Conservation (phyloP, 1,140 invertebrate species). For the Drosophila mayri region DNA sequence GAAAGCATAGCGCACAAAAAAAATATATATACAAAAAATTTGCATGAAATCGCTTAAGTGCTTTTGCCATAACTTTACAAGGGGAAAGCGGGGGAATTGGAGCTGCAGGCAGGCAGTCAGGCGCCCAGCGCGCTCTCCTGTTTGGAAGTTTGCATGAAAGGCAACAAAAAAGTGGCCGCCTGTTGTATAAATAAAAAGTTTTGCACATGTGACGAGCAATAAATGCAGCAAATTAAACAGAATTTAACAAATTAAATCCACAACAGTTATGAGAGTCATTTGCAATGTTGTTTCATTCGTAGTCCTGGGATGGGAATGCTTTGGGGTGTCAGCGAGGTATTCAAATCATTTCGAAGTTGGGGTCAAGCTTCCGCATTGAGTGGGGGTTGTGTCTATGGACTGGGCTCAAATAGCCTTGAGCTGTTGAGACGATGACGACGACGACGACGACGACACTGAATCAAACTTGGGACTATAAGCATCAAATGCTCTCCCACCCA, state of each 20-base stretch:
- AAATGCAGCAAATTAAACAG: constrained; percentile 70
- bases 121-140: constrained; percentile 18
- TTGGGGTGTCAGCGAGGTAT: constrained; percentile 16
- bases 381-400: constrained; percentile 6
- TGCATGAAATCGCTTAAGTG: constrained; percentile 81
- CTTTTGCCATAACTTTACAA: constrained; percentile 68
- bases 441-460: constrained; percentile 38
- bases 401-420: constrained; percentile 24
- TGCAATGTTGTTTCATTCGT: constrained; percentile 19
- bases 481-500: constrained; percentile 52
- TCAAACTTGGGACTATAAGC: constrained; percentile 63
- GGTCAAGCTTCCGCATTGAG: constrained; percentile 56
- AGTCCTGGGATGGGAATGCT: background rate
- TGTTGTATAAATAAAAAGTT: constrained; percentile 51
- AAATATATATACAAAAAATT: constrained; percentile 40
- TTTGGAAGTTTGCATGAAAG: constrained; percentile 34
- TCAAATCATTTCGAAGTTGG: constrained; percentile 23
- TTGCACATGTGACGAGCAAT: constrained; percentile 56
- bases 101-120: constrained; percentile 6
- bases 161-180: constrained; percentile 34
- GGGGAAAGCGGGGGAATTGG: background rate
- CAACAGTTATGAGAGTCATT: constrained; percentile 24
- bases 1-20: constrained; percentile 52
- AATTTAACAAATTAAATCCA: constrained; percentile 71
- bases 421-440: constrained; percentile 41